These are phyloP conservation scores for Leucophenga maculata DNA, from an alignment of 2,888 invertebrate species.

Conservation along the genomic window DNA sequence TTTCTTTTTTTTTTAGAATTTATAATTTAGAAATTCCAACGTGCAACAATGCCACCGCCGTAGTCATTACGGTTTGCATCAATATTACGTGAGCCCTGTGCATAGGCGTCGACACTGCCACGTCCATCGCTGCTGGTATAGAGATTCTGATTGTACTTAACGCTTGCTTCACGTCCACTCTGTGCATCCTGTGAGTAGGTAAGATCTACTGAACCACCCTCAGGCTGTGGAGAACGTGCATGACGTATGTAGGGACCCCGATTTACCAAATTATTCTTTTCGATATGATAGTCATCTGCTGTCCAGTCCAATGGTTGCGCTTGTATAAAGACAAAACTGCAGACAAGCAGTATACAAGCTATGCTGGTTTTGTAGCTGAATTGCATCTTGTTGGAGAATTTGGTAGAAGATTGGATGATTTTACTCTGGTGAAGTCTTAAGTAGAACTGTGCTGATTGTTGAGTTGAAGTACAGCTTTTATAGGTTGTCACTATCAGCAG, in stretches of 20 bases:
- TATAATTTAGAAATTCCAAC: slow-evolving; percentile 2
- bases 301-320: not conserved
- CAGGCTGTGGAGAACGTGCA: not conserved
- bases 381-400: too few species aligned
- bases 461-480: too few species aligned
- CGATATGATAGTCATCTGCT: not conserved
- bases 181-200: not conserved
- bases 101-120: slow-evolving; percentile 1
- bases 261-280: not conserved
- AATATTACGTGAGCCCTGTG: not conserved
- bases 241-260: not conserved
- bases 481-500: too few species aligned
- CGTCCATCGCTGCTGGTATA: slow-evolving; percentile 1
- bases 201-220: not conserved
- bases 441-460: too few species aligned
- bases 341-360: not conserved
- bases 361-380: too few species aligned
- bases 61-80: not conserved
- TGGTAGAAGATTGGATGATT: not conserved
- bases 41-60: slow-evolving; percentile 3
- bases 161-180: not conserved
- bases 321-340: not conserved
- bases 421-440: not conserved
- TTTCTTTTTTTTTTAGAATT: too few species aligned
- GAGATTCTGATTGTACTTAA: not conserved